Conservation (phyloP, 2,888 invertebrate genomes). For the Gastracanthus pulcherrimus region DNA sequence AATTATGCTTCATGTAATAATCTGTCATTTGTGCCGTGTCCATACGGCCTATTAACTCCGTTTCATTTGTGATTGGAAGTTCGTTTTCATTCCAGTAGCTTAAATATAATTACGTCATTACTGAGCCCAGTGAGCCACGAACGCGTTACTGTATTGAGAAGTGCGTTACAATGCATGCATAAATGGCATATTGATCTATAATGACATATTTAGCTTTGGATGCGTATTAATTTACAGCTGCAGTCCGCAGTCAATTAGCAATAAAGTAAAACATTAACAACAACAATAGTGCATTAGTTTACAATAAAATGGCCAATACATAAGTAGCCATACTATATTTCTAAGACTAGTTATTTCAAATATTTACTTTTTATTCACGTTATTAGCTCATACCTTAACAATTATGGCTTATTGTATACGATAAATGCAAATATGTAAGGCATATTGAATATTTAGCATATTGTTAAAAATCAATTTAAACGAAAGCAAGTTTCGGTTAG, state of each 20-base stretch:
- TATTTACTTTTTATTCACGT: background rate
- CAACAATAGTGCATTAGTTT: background rate
- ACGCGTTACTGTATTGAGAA: background rate
- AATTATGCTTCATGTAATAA: constrained; percentile 7
- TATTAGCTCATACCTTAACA: too few species aligned
- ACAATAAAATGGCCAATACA: too few species aligned
- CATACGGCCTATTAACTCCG: constrained; percentile 31
- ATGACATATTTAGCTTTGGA: background rate
- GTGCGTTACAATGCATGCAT: background rate
- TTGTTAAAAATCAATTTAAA: background rate
- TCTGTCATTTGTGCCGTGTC: background rate
- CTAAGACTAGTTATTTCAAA: too few species aligned
- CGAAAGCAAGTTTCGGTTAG: too few species aligned
- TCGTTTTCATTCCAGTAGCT: constrained; percentile 28
- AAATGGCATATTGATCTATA: constrained; percentile 6
- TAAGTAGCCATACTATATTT: too few species aligned
- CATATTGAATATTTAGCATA: background rate
- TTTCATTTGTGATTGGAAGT: constrained; percentile 45
- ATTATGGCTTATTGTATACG: too few species aligned
- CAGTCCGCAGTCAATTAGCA: background rate
- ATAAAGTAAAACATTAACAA: background rate
- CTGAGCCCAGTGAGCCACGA: constrained; percentile 25
- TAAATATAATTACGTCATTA: constrained; percentile 44
- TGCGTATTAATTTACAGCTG: background rate
- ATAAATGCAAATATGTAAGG: background rate